Base-by-base conservation (phyloP, 1,140 invertebrate genomes). In the Cepaea nemoralis region DNA sequence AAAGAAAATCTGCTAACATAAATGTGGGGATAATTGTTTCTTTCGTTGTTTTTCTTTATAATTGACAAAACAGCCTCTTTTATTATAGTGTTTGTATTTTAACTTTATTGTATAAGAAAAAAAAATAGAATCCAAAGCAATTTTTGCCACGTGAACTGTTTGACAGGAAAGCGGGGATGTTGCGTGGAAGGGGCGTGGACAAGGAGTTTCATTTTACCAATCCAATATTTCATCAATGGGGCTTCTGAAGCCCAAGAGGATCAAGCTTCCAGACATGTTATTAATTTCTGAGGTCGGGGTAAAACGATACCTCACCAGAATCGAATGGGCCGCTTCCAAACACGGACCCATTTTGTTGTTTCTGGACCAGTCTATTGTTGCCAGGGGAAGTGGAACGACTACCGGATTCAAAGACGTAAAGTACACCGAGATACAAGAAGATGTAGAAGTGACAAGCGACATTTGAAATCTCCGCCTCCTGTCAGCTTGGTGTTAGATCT, bases 151-250 rank as follows among this genome's bases (percentile, higher is more conserved):
- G 12, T 50, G 69, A 59, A 81, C 16, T 37, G 37, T 33, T 27
- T 63, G 71, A 55, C 69, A 59, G 40, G 48, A 24, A 12, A 45
- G 71, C 27, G 31, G 39, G 71, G 10, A 74, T 74, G 42, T 74
- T 74, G 71, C 42, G 71, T 74, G 71, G 48, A 22, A 27, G 1
- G 71, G 71, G 37, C 71, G 71, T 40, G 22, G 40, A 74, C 71
- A 33, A n/a, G 42, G 16, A 35, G 71, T 74, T 42, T 74, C 71
- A 31, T 33, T 45, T 74, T 74, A 74, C 71, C 71, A 74, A 74
- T 42, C 71, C 71, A 74, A 74, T 74, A 74, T 10, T 74, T 48
- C 71, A 74, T 48, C 71, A 74, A 50, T 48, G 40, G 71, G n/a
- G 39, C 71, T 48, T 27, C 42, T 6, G 71, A 33, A 48, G 40